Evolutionary conservation across 2,797 vertebrate genomes (phyloP).

Genomic region (Australoheros facetus): DNA sequence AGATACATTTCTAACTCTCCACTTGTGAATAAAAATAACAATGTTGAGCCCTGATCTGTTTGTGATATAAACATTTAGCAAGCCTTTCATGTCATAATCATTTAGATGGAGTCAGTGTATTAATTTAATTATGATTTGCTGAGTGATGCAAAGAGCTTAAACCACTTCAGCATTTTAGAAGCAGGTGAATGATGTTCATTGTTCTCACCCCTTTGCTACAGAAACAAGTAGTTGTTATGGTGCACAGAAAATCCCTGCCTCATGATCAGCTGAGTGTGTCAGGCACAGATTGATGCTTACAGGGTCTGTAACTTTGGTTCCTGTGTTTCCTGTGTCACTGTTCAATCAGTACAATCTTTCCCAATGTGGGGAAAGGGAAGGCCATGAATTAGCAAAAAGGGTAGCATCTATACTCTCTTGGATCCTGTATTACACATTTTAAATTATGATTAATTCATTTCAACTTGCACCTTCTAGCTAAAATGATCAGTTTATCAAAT

Average conservation of each 20-base stretch:
- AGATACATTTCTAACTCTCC: neutral
- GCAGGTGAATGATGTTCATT: neutral
- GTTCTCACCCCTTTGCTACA: neutral
- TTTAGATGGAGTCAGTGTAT: neutral
- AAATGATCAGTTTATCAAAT: accelerated
- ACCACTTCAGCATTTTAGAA: accelerated
- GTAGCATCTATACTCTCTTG: neutral
- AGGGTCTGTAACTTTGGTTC: slow-evolving; percentile 13
- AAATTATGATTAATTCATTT: neutral
- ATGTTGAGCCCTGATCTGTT: neutral
- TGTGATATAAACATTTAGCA: too few relatives aligned
- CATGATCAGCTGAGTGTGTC: slow-evolving; percentile 2
- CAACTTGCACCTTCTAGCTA: neutral
- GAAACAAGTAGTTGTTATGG: neutral
- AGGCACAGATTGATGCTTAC: slow-evolving; percentile 21
- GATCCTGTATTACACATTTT: accelerated
- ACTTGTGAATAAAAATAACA: neutral
- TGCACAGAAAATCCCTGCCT: slow-evolving; percentile 11
- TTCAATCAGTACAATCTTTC: slow-evolving; percentile 5
- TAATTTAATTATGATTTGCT: neutral
- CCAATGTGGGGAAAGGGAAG: neutral
- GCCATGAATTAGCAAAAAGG: neutral
- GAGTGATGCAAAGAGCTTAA: neutral
- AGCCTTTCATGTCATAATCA: accelerated
- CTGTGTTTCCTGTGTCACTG: slow-evolving; percentile 18